These are phyloP conservation scores for Hippocampus abdominalis DNA, from an alignment of 2,113 vertebrate species.

Conservation along the genomic window DNA sequence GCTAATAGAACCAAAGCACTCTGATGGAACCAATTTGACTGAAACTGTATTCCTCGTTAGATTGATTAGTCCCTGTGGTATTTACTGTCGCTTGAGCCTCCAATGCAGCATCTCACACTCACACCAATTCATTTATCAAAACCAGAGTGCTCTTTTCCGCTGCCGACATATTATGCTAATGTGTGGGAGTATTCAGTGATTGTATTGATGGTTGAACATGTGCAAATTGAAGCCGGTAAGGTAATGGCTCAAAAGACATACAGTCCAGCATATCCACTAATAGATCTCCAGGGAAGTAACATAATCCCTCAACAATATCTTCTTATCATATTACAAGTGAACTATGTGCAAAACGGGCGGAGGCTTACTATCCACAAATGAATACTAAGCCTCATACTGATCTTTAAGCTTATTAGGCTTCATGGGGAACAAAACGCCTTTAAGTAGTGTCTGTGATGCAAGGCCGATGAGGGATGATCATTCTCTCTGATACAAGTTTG, in stretches of 20 bases:
- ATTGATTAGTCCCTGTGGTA: constrained; percentile 39
- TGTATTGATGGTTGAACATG: constrained; percentile 24
- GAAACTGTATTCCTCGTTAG: constrained; percentile 32
- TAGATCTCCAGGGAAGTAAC: constrained; percentile 70
- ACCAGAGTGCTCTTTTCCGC: background rate
- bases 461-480: constrained; percentile 59
- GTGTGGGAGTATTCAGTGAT: background rate
- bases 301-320: constrained; percentile 75
- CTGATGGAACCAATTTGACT: constrained; percentile 49
- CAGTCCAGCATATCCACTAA: constrained; percentile 61
- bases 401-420: constrained; percentile 71
- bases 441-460: constrained; percentile 52
- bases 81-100: constrained; percentile 52
- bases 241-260: constrained; percentile 65
- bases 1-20: constrained; percentile 45
- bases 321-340: constrained; percentile 72
- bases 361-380: constrained; percentile 59
- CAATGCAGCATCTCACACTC: constrained; percentile 31
- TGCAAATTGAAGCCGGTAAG: constrained; percentile 50
- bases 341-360: constrained; percentile 61
- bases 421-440: constrained; percentile 62
- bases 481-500: constrained; percentile 51
- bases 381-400: constrained; percentile 62
- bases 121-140: background rate
- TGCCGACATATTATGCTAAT: background rate